Evolutionary conservation across 1,140 invertebrate genomes (phyloP), one percentile per base, ranked within the genome.

Genomic region (Stenopsyche tienmushanensis): DNA sequence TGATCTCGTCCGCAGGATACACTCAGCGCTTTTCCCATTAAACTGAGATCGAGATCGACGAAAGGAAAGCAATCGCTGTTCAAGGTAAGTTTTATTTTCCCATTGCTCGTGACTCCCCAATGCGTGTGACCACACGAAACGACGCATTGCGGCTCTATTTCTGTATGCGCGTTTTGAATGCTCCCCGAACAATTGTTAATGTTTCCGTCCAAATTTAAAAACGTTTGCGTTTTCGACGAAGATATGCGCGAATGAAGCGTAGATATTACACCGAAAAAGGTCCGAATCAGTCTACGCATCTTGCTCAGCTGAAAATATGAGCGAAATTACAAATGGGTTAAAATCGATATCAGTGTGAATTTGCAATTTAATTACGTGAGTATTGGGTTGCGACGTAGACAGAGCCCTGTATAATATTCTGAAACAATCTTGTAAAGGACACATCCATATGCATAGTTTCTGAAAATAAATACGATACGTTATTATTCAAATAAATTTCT

Each of bases 361-460:
- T n/a, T n/a, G n/a, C n/a, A n/a, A n/a, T n/a, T n/a, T n/a, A n/a
- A n/a, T 55, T 55, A 70, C 68, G 50, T 70, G 68, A 21, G 49
- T 39, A 62, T 70, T 70, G 1, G 64, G 44, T 57, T 70, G 60
- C 13, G 64, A 60, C 26, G 65, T 66, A 15, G 45, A 62, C 8
- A 70, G 52, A 18, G 64, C 64, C 49, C 47, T 66, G 25, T 64
- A 64, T 47, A 60, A 52, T 8, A 66, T 63, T 24, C 62, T 34
- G 41, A 70, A 70, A 26, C 62, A 66, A 20, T 70, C 68, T 66
- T 70, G 68, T 23, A 70, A 64, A 13, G 68, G 68, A 57, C 65
- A 64, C 64, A 70, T 66, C 68, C 68, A 70, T 47, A 70, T 34
- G 41, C 64, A 66, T 0, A 70, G 42, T 64, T 59, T 59, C 68